These are phyloP conservation scores for Nothocercus julius DNA, from an alignment of 2,113 vertebrate genomes.

Conservation along the genomic window DNA sequence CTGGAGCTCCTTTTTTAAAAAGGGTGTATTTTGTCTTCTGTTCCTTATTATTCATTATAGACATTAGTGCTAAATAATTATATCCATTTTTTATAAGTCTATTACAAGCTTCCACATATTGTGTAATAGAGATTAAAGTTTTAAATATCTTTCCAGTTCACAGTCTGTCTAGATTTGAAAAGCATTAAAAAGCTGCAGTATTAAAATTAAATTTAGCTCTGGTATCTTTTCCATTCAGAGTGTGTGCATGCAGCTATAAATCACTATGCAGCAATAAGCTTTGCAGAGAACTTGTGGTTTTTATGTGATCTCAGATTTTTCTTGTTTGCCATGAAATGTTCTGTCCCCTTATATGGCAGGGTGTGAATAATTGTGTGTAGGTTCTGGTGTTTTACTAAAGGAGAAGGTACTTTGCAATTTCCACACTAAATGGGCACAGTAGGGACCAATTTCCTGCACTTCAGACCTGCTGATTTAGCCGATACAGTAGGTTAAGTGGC, in stretches of 20 bases:
- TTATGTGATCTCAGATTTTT: constrained; percentile 20
- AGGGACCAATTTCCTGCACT: constrained; percentile 78
- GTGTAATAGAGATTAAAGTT: constrained; percentile 58
- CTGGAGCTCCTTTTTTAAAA: background rate
- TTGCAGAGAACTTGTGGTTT: background rate
- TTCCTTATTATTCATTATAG: constrained; percentile 33
- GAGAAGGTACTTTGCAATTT: constrained; percentile 69
- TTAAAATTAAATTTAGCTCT: constrained; percentile 48
- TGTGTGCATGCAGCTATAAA: constrained; percentile 3
- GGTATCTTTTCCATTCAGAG: background rate
- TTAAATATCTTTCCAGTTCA: constrained; percentile 53
- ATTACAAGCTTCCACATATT: constrained; percentile 42
- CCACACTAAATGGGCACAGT: constrained; percentile 73
- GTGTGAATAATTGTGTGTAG: constrained; percentile 57
- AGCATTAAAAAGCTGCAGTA: constrained; percentile 38
- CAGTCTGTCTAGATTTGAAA: constrained; percentile 22
- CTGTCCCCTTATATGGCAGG: constrained; percentile 21
- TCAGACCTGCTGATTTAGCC: constrained; percentile 74
- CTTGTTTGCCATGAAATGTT: constrained; percentile 24
- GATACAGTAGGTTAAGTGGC: constrained; percentile 73
- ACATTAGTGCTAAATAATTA: constrained; percentile 49
- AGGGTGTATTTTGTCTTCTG: constrained; percentile 18
- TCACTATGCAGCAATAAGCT: background rate
- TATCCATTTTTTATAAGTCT: constrained; percentile 62
- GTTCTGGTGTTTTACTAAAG: constrained; percentile 65